Base-by-base conservation (phyloP, 2,113 vertebrate species). In the Daphoenositta chrysoptera region DNA sequence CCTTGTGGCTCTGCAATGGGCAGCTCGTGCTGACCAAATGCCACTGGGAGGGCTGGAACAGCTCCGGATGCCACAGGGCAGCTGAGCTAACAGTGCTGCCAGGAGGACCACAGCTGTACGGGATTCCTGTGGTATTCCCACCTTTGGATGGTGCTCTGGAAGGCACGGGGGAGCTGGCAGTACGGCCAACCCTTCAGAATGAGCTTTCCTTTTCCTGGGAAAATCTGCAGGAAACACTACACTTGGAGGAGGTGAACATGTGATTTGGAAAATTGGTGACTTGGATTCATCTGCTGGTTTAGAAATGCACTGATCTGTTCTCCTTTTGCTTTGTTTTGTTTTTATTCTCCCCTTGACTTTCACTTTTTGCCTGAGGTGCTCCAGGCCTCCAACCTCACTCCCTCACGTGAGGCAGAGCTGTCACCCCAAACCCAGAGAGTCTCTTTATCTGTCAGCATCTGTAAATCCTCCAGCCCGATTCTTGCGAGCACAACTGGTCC, bases 91-190 rank as follows among this genome's bases (percentile, higher is more conserved):
- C 60, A 66, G 50, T 27, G 64, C 47, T 83, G 72, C 58, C 35
- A 20, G 71, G 15, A 51, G 60, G 15, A 60, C 10, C 26, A 13
- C 0, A 0, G 75, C 18, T 7, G 0, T 15, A 7, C 1, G 5
- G 44, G 40, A 45, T 48, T 61, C 64, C 39, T 18, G 78, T 8
- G 65, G 57, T 3, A 8, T 4, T 50, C 70, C 63, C 21, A 44
- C 48, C 48, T 86, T 18, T 48, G 80, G 31, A 47, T 4, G 14
- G n/a, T 30, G 23, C 44, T 31, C n/a, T 85, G 84, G 39, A 57
- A 56, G 70, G 70, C 53, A 44, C 11, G n/a, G 40, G 40, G 20
- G 22, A 90, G 54, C 37, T 83, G 54, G n/a, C 26, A 83, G 40
- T 1, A 7, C 11, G 63, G 27, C 35, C 60, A 47, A 19, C 6